Base-by-base conservation (phyloP, 2,797 vertebrate species). In the Cuculus canorus region DNA sequence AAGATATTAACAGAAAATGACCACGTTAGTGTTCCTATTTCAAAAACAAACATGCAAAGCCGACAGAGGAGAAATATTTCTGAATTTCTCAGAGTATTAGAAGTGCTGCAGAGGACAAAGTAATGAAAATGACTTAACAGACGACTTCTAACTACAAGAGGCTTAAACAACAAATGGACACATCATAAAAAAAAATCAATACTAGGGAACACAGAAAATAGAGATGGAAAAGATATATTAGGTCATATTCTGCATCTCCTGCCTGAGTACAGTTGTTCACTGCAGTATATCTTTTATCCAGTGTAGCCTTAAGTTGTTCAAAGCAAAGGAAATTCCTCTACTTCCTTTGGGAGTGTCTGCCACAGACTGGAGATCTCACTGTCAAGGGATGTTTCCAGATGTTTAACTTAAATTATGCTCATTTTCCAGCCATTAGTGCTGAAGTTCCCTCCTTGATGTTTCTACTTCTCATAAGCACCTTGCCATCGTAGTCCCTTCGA, bases 391-490 rank as follows among this genome's bases (percentile, higher is more conserved):
- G 59, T 93, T 95, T 94, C 94, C 94, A 92, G 88, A 50, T 35
- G 5, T 96, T 96, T 96, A 96, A 94, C 70, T 82, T 96, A 93
- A 92, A 92, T 95, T 90, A 95, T 82, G 43, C 65, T 93, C 65
- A 60, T 95, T 96, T 96, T 96, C 89, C 83, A 94, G 0, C 69
- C 65, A 50, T 77, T 89, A 50, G 39, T 88, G 80, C 77, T 90
- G 56, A 77, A 80, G 65, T 77, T 88, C 45, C 68, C 71, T 96
- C 72, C 43, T 52, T 93, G 75, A 32, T 82, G 54, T 87, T 95
- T 50, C 43, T 85, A 59, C 41, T 68, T 66, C 76, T 92, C 77
- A 92, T 71, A 95, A 95, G 71, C 64, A 81, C 59, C 7, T 54
- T 83, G 43, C 71, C 72, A 76, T 76, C 21, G 3, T 56, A 71